Base-by-base conservation (phyloP, 1,140 invertebrate species). In the Aethina tumida region DNA sequence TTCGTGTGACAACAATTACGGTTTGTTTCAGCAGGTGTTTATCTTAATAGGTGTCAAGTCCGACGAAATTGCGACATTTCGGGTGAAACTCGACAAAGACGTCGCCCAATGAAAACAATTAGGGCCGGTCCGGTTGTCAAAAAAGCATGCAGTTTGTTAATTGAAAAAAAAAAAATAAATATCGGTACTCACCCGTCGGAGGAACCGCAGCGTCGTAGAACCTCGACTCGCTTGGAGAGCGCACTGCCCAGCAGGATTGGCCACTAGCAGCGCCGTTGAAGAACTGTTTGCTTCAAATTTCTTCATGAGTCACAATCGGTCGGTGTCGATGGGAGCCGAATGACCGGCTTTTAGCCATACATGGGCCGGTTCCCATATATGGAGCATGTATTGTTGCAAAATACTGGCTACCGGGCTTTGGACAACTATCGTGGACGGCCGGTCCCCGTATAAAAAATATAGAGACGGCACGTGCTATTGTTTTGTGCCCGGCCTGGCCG, bases 301-400 rank as follows among this genome's bases (percentile, higher is more conserved):
- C 28, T 14, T 37, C 45, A 47, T 53, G 46, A 53, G 47, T 53
- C 49, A 55, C 45, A 41, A 39, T 45, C 52, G 49, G 49, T 43
- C 39, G 47, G 33, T 18, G 39, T 43, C 53, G 50, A 31, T 36
- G 42, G 43, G 35, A 50, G 42, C 54, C 58, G 55, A 54, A 37
- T 33, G 43, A 27, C 43, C 52, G 39, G 37, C 31, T 25, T 28
- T 55, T 43, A 47, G 33, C 58, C 56, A 44, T 58, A 60, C 45
- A 58, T 60, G 58, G 58, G 37, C 34, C 37, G 33, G 46, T 43
- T 47, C 25, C 58, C 58, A 43, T 60, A 57, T 56, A 56, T 55
- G 55, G 56, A 28, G 27, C 38, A 30, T 31, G 46, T 52, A 55
- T 58, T 58, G 55, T 55, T 51, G 46, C 41, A 8, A 22, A 20